Conservation (phyloP, 2,888 invertebrate genomes). For the Spicauda simplicius region DNA sequence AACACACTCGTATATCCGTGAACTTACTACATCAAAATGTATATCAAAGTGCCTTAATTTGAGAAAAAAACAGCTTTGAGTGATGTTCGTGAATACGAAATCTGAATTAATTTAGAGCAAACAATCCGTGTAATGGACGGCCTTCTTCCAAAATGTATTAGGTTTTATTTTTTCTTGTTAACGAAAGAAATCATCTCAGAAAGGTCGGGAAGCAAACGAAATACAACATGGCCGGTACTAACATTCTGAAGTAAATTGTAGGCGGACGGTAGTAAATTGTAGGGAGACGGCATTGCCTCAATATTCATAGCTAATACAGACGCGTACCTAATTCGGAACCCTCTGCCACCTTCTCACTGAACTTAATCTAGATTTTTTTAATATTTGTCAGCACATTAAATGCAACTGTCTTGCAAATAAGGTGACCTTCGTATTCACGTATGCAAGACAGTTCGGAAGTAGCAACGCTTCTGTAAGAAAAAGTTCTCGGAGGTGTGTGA, state of each 20-base stretch:
- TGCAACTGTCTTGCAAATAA: too few relatives aligned
- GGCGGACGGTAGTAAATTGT: conserved; percentile 34
- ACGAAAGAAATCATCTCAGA: conserved; percentile 26
- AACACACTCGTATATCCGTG: too few relatives aligned
- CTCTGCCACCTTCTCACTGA: not conserved
- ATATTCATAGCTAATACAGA: conserved; percentile 32
- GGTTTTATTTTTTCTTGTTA: conserved; percentile 34
- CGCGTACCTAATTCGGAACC: conserved; percentile 8
- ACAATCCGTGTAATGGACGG: conserved; percentile 31
- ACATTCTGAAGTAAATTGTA: conserved; percentile 27
- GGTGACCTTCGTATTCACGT: too few relatives aligned
- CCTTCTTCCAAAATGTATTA: conserved; percentile 28
- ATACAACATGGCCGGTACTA: conserved; percentile 29
- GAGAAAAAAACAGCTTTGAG: conserved; percentile 13
- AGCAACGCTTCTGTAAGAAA: too few relatives aligned
- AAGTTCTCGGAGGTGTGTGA: too few relatives aligned
- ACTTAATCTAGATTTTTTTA: not conserved
- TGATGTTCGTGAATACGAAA: conserved; percentile 13
- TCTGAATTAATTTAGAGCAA: conserved; percentile 34
- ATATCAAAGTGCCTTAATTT: not conserved
- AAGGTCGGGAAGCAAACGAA: conserved; percentile 21
- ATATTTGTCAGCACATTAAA: not conserved
- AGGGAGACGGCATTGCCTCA: conserved; percentile 30
- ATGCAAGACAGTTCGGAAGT: too few relatives aligned
- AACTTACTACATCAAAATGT: not conserved